These are phyloP conservation scores for Holcopasites calliopsidis DNA, from an alignment of 1,140 invertebrate species.

Conservation along the genomic window DNA sequence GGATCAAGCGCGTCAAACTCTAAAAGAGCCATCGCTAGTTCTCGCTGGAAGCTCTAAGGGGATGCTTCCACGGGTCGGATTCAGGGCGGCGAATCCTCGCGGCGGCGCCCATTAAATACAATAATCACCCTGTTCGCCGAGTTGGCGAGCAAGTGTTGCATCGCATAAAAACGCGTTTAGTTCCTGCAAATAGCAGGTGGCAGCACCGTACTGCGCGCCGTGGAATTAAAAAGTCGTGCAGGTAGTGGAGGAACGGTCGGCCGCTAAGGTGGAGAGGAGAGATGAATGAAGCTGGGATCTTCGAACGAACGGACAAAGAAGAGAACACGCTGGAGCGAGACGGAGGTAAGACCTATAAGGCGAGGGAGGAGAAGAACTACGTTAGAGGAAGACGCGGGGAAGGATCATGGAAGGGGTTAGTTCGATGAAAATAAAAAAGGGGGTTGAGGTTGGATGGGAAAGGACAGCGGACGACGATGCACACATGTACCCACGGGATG, in stretches of 20 bases:
- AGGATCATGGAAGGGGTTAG: constrained; percentile 36
- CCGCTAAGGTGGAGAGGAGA: constrained; percentile 54
- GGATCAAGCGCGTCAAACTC: neutral
- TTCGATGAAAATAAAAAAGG: constrained; percentile 35
- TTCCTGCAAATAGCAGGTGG: constrained; percentile 74
- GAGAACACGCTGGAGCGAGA: neutral
- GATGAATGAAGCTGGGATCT: constrained; percentile 55
- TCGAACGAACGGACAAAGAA: constrained; percentile 4
- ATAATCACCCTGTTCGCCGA: constrained; percentile 17
- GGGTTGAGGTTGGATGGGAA: neutral
- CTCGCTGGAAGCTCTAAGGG: neutral
- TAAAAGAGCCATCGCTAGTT: neutral
- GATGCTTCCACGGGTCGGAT: neutral
- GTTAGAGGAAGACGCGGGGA: neutral
- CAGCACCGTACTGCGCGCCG: constrained; percentile 72
- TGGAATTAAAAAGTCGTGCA: constrained; percentile 66
- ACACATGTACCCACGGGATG: constrained; percentile 1
- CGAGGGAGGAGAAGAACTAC: neutral
- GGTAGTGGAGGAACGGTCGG: constrained; percentile 38
- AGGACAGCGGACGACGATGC: constrained; percentile 30
- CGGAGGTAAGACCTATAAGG: neutral
- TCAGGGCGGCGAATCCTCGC: constrained; percentile 2
- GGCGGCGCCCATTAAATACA: neutral
- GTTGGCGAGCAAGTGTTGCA: constrained; percentile 40
- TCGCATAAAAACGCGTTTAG: constrained; percentile 65